Evolutionary conservation across 2,113 vertebrate species (phyloP).

Genomic region (Halichoerus grypus): DNA sequence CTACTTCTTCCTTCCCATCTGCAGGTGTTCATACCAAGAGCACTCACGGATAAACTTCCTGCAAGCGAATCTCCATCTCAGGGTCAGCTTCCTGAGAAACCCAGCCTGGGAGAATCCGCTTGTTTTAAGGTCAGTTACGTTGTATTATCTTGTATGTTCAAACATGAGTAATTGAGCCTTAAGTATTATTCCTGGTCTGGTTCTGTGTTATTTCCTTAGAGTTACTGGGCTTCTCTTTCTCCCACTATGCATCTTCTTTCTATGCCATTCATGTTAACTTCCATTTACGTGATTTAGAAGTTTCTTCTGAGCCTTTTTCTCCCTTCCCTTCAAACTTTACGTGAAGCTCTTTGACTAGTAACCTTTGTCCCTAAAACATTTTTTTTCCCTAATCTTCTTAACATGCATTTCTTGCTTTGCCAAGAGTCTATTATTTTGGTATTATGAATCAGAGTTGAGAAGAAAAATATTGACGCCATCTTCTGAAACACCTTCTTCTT

Average conservation of each 20-base stretch:
- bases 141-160: neutral
- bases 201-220: conserved; percentile 1
- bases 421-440: neutral
- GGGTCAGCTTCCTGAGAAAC: neutral
- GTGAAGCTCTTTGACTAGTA: neutral
- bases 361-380: neutral
- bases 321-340: neutral
- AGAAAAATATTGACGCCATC: neutral
- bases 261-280: neutral
- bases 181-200: neutral
- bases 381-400: neutral
- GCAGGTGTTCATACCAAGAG: neutral
- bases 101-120: neutral
- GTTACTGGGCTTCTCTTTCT: neutral
- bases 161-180: neutral
- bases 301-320: conserved; percentile 23
- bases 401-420: neutral
- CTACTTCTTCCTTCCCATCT: neutral
- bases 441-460: conserved; percentile 28
- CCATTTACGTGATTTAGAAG: neutral
- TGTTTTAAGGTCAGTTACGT: neutral
- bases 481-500: conserved; percentile 16
- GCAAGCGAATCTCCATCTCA: neutral
- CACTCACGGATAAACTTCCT: neutral
- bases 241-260: neutral